phyloP scores from a whole-genome alignment of 2,888 invertebrate species.

The Chirona hameri region DNA sequence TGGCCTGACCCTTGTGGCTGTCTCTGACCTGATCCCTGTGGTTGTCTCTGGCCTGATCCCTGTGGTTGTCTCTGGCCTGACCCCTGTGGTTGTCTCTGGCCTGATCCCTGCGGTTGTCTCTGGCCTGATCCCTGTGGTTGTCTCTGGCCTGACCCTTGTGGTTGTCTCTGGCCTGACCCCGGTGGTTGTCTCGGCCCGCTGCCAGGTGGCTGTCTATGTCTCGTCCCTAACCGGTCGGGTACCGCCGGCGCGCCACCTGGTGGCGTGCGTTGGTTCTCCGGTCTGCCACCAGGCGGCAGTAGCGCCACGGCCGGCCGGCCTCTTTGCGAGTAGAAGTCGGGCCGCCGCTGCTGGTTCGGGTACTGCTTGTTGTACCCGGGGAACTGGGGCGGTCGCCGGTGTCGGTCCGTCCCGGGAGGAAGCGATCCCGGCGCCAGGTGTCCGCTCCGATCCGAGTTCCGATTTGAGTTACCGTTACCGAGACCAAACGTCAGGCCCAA shows the following conservation, averaged over 20 bases:
- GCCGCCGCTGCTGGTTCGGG: neutral
- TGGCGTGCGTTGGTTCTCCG: neutral
- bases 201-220: no score
- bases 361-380: neutral
- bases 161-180: no score
- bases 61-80: no score
- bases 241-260: no score
- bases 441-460: neutral
- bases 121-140: no score
- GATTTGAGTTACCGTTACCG: neutral
- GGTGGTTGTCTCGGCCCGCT: no score
- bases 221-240: no score
- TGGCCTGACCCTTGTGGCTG: no score
- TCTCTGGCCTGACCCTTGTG: no score
- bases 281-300: neutral
- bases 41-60: no score
- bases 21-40: no score
- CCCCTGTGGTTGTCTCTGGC: neutral
- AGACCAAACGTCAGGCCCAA: conserved; percentile 5
- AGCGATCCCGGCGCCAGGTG: neutral
- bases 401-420: neutral
- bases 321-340: neutral
- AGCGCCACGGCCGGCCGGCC: neutral
- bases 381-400: no score
- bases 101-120: neutral